Conservation (phyloP, 30 jellyfish, hydroid and myxozoan genomes). For the Aurelia sp. region DNA sequence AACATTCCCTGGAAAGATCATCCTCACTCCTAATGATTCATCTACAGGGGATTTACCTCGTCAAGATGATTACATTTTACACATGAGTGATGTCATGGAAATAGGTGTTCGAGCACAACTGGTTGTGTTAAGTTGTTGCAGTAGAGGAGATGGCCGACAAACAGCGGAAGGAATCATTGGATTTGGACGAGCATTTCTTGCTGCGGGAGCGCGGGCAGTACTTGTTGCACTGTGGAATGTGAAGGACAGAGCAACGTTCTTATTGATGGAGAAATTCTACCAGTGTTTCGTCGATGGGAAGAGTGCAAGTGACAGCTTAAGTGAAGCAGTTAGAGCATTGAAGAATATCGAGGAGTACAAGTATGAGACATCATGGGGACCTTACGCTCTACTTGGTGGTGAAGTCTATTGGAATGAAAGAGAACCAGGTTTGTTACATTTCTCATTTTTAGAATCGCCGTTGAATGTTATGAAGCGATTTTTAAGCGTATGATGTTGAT, state of each 20-base stretch:
- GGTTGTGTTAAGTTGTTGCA: neutral
- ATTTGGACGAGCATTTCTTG: neutral
- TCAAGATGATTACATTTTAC: neutral
- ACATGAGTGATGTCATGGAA: neutral
- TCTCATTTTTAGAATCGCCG: no score
- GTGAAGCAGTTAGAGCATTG: no score
- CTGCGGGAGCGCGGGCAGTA: slow-evolving; percentile 8
- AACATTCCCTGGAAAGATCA: neutral
- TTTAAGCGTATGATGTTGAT: no score
- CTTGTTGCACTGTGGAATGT: neutral
- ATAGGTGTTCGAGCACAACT: neutral
- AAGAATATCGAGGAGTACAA: no score
- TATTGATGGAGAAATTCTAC: neutral
- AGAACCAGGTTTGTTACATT: no score
- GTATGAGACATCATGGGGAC: no score
- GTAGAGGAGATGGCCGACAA: neutral
- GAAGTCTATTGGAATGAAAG: no score
- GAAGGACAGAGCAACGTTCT: neutral
- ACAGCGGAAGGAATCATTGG: neutral
- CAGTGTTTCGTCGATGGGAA: no score
- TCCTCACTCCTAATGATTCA: neutral
- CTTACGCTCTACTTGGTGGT: no score
- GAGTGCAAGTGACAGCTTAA: no score
- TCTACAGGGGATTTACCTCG: neutral
- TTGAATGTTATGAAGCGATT: no score